phyloP scores from a whole-genome alignment of 2,113 vertebrate species.

The Kryptolebias marmoratus region DNA sequence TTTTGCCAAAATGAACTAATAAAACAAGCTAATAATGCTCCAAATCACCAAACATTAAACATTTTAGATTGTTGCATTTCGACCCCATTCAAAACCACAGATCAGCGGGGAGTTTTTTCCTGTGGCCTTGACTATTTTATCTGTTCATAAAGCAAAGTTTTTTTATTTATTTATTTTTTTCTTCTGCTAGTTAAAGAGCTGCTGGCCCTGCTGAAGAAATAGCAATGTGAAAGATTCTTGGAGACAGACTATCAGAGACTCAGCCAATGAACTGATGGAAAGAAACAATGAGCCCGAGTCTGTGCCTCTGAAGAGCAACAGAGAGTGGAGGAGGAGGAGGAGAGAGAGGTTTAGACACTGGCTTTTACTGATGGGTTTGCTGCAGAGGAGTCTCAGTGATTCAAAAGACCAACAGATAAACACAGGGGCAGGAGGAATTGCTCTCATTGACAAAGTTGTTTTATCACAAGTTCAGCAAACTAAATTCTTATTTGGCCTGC shows the following conservation, averaged over 20 bases:
- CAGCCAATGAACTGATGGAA: conserved; percentile 45
- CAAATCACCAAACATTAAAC: conserved; percentile 24
- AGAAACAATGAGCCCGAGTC: conserved; percentile 36
- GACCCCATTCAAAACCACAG: not conserved
- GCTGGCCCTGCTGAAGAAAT: conserved; percentile 15
- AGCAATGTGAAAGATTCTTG: conserved; percentile 46
- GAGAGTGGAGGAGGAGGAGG: conserved; percentile 28
- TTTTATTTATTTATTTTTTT: not conserved
- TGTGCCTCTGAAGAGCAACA: conserved; percentile 37
- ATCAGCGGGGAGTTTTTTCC: conserved; percentile 9
- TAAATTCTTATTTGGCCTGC: not conserved
- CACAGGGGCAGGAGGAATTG: not conserved
- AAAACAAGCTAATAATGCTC: conserved; percentile 21
- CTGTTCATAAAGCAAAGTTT: not conserved
- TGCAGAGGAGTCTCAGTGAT: conserved; percentile 17
- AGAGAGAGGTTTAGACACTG: conserved; percentile 38
- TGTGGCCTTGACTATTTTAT: not conserved
- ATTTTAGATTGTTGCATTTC: conserved; percentile 14
- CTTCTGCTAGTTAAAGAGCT: conserved; percentile 6
- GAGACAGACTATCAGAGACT: conserved; percentile 47
- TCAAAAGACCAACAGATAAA: conserved; percentile 33
- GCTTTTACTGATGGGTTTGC: conserved; percentile 39
- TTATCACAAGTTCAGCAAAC: conserved; percentile 14
- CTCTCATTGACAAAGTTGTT: not conserved
- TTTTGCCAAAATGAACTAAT: conserved; percentile 27